Evolutionary conservation across 2,113 vertebrate species (phyloP).

Genomic region (Anser cygnoides): DNA sequence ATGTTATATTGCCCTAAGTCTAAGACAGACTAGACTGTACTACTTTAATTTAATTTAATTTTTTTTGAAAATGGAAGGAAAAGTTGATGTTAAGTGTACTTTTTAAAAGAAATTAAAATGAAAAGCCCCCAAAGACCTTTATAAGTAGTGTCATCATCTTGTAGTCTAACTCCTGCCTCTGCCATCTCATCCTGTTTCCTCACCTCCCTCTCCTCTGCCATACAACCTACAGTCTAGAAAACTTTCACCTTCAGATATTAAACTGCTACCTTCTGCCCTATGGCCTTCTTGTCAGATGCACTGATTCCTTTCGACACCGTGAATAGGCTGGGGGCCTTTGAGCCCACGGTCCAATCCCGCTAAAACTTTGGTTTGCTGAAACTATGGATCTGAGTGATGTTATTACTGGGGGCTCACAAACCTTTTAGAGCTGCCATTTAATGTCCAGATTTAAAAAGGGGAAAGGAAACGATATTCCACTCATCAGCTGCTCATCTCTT

Average conservation of each 20-base stretch:
- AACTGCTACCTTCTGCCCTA: neutral
- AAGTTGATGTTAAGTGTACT: neutral
- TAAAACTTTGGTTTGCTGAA: neutral
- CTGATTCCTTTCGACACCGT: neutral
- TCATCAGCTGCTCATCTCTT: neutral
- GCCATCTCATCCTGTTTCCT: neutral
- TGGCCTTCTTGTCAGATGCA: neutral
- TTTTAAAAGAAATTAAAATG: neutral
- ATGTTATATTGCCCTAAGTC: neutral
- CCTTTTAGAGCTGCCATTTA: neutral
- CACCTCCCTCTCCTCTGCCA: neutral
- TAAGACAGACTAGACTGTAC: neutral
- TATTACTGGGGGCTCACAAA: neutral
- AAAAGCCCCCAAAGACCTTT: neutral
- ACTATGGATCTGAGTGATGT: neutral
- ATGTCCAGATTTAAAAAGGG: neutral
- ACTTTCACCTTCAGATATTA: neutral
- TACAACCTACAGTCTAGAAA: neutral
- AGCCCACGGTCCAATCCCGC: rapidly evolving
- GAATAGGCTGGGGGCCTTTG: neutral
- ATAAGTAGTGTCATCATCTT: neutral
- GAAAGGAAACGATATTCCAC: neutral
- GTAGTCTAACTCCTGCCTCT: neutral
- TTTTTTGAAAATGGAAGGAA: neutral
- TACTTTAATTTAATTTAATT: neutral